Percentiles rank a stretch among this genome's conserved stretches.
Evolutionary conservation across 2,888 invertebrate species (phyloP).

Genomic region (Strigamia crassipes): DNA sequence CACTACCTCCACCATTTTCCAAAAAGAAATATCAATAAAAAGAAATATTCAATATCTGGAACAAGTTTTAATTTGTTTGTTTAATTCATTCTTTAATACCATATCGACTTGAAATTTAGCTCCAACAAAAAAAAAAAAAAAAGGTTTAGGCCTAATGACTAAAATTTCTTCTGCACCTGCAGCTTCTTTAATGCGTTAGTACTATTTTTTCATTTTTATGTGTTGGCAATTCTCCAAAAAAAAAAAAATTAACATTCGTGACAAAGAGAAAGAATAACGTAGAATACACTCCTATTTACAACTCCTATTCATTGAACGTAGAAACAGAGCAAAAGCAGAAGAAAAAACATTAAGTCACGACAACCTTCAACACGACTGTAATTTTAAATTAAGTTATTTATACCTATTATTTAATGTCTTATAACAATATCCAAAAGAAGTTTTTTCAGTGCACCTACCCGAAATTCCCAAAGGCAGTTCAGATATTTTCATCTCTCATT

Average conservation of each 20-base stretch:
- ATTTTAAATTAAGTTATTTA: no score
- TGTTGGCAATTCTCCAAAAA: constrained; percentile 18
- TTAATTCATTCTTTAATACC: constrained; percentile 12
- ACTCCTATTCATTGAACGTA: neutral
- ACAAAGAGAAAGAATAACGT: constrained; percentile 19
- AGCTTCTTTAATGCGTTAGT: constrained; percentile 17
- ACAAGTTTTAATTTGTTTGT: neutral
- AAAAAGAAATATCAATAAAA: neutral
- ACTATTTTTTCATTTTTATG: constrained; percentile 3
- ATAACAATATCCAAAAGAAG: neutral
- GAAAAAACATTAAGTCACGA: neutral
- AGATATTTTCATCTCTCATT: constrained; percentile 18
- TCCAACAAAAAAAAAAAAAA: neutral
- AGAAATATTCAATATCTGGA: neutral
- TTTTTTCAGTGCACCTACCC: neutral
- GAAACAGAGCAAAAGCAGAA: neutral
- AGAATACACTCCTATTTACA: neutral
- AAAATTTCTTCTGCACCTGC: constrained; percentile 20
- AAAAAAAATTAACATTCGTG: constrained; percentile 33
- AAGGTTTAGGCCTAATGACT: constrained; percentile 12
- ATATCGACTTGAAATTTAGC: neutral
- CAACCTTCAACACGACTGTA: no score
- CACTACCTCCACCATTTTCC: no score
- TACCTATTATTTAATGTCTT: neutral
- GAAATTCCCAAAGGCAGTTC: neutral